These are phyloP conservation scores for Trochalopteron elliotii DNA, from an alignment of 2,113 vertebrate species.

Conservation along the genomic window DNA sequence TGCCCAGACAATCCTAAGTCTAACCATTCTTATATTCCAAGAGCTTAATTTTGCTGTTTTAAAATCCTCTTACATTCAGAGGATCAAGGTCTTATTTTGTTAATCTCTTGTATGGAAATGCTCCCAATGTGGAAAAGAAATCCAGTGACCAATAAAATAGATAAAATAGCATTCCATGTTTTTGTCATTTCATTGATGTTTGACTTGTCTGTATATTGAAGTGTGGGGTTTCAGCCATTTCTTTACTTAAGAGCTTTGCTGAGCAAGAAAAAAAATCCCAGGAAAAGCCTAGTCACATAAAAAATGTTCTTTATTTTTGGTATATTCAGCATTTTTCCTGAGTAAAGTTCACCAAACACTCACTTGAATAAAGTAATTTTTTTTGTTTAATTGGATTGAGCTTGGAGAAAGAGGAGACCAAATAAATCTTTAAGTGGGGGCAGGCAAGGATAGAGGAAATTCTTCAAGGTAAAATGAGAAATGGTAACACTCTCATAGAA, in stretches of 20 bases:
- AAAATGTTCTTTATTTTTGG: conserved; percentile 28
- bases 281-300: background rate
- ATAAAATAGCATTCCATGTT: background rate
- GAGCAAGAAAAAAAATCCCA: background rate
- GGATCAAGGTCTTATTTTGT: conserved; percentile 24
- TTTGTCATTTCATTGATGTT: background rate
- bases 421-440: conserved; percentile 16
- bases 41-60: conserved; percentile 5
- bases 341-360: conserved; percentile 32
- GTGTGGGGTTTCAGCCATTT: background rate
- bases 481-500: background rate
- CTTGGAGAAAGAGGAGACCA: background rate
- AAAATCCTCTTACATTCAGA: conserved; percentile 45
- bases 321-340: conserved; percentile 39
- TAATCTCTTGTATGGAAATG: conserved; percentile 16
- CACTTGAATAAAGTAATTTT: conserved; percentile 13
- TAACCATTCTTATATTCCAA: conserved; percentile 20
- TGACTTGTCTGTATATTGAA: background rate
- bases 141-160: conserved; percentile 15
- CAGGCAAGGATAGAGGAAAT: background rate
- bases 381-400: conserved; percentile 60
- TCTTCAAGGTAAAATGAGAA: background rate
- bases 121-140: background rate
- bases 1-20: conserved; percentile 7
- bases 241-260: conserved; percentile 3